Conservation (phyloP, 1,140 invertebrate genomes). For the Drosophila orena region DNA sequence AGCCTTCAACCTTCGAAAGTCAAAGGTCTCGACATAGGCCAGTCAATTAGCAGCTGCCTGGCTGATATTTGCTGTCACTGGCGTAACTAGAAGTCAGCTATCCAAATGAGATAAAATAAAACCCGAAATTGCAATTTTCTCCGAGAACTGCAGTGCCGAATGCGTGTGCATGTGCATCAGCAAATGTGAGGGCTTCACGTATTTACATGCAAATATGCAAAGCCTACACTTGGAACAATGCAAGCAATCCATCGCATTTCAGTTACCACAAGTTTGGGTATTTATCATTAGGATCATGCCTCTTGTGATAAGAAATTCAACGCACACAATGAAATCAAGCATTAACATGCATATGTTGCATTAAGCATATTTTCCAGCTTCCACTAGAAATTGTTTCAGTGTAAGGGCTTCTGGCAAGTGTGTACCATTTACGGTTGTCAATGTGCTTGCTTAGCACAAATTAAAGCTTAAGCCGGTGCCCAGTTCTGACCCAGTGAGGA, state of each 20-base stretch:
- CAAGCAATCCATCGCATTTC: too few relatives aligned
- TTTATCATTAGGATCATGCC: too few relatives aligned
- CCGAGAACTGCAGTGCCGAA: conserved; percentile 25
- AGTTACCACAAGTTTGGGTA: too few relatives aligned
- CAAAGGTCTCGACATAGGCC: conserved; percentile 65
- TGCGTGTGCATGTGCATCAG: conserved; percentile 26
- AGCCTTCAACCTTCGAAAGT: conserved; percentile 25
- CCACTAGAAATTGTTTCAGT: not conserved
- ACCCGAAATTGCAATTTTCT: conserved; percentile 69
- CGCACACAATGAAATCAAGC: too few relatives aligned
- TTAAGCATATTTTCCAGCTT: not conserved
- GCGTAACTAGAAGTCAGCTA: conserved; percentile 59
- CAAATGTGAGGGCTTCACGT: conserved; percentile 42
- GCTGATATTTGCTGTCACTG: conserved; percentile 58
- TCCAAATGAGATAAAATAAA: conserved; percentile 77
- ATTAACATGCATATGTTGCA: too few relatives aligned
- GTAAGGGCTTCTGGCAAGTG: conserved; percentile 41
- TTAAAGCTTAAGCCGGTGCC: conserved; percentile 48
- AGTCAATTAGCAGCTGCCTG: conserved; percentile 77
- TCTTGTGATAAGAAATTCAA: too few relatives aligned
- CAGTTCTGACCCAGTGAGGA: conserved; percentile 7
- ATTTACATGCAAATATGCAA: conserved; percentile 75
- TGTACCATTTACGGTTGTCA: conserved; percentile 66
- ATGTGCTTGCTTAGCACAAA: conserved; percentile 54
- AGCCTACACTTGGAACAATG: conserved; percentile 30